Evolutionary conservation across 2,888 invertebrate genomes (phyloP), one percentile per base, ranked within the genome.

Genomic region (Romanomermis culicivorax): DNA sequence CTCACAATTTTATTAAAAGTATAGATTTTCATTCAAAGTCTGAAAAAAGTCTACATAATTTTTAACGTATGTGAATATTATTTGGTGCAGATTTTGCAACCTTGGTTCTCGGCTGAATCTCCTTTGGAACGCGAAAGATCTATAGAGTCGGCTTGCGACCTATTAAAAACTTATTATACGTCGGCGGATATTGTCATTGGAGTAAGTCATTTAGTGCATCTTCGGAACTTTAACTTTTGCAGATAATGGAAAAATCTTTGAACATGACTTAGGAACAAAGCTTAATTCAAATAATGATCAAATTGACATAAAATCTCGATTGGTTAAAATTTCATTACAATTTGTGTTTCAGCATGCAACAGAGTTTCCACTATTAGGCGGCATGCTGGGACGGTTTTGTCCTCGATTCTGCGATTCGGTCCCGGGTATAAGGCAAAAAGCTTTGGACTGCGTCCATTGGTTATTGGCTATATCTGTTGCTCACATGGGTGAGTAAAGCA

Each of bases 401-500:
- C 68, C 68, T 2, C 61, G 68, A 25, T 59, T 67, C 36, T 61
- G 62, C 2, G 68, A 68, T 57, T 61, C 64, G 4, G 51, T 63
- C n/a, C 58, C 59, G 36, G 57, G 60, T 30, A 64, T 68, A 29
- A 59, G 67, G 2, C 48, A 56, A 14, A 58, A 60, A 42, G 57
- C 62, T 11, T 49, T 62, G 20, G 55, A 58, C 2, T 61, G 61
- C n/a, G 59, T 64, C 42, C 60, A 62, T 51, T 59, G 60, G 59
- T 57, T 62, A 29, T 57, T 63, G 4, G 47, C 61, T 50, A 53
- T 63, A 20, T 60, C 62, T 0, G 58, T 60, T 26, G 57, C 61
- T 42, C 62, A 62, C 53, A 61, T 62, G 57, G 62, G 51, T 58
- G 27, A 2, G 30, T 24, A 20, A 36, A 36, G 17, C 17, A 36